Conservation (phyloP, 2,888 invertebrate genomes). For the Ethmia dodecea region DNA sequence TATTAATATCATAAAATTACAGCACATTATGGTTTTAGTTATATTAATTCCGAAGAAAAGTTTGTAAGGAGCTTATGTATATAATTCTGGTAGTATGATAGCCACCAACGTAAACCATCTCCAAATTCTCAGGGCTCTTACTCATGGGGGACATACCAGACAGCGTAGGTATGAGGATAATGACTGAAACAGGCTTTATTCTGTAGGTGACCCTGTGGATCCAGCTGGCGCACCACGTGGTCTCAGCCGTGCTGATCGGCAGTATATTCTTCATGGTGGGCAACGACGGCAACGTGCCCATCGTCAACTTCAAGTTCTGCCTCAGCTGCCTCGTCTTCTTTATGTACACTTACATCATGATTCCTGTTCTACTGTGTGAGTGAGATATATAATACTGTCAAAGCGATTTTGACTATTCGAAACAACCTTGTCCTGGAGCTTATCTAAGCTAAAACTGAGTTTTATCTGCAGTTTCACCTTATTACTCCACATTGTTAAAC, state of each 20-base stretch:
- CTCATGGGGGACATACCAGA: neutral
- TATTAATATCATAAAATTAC: too few relatives aligned
- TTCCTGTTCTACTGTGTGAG: conserved; percentile 79
- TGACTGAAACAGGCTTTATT: neutral
- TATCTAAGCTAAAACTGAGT: too few relatives aligned
- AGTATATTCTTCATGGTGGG: conserved; percentile 77
- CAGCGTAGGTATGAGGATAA: neutral
- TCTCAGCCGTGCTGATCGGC: conserved; percentile 73
- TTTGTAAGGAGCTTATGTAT: too few relatives aligned
- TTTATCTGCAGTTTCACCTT: too few relatives aligned
- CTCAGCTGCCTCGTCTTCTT: conserved; percentile 78
- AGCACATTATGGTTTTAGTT: too few relatives aligned
- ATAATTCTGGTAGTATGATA: too few relatives aligned
- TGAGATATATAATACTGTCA: conserved; percentile 22
- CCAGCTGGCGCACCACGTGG: conserved; percentile 74
- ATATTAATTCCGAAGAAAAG: too few relatives aligned
- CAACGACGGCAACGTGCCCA: conserved; percentile 71
- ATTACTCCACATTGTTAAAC: too few relatives aligned
- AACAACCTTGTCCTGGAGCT: too few relatives aligned
- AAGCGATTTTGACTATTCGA: too few relatives aligned
- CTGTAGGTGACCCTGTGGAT: conserved; percentile 68
- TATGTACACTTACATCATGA: conserved; percentile 81
- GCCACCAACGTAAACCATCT: too few relatives aligned
- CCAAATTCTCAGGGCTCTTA: too few relatives aligned
- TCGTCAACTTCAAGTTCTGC: conserved; percentile 80